Percentiles rank a stretch among this genome's conserved stretches.
These are phyloP conservation scores for Stenotaenia linearis DNA, from an alignment of 2,888 invertebrate species.

Conservation along the genomic window DNA sequence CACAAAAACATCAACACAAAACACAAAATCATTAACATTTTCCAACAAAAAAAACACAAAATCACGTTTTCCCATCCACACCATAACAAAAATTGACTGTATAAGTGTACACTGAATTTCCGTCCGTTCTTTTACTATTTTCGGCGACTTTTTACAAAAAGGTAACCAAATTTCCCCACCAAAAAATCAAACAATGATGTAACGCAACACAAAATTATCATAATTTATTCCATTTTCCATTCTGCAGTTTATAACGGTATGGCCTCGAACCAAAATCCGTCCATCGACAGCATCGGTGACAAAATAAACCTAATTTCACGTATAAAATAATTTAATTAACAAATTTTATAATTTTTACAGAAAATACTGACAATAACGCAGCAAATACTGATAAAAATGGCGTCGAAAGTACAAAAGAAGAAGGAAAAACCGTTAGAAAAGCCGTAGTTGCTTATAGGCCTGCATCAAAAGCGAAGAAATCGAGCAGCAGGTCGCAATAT, in stretches of 20 bases:
- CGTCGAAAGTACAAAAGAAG: no score
- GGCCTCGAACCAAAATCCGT: background rate
- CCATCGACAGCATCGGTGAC: background rate
- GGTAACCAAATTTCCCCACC: background rate
- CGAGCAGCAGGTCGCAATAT: background rate
- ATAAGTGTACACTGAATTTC: background rate
- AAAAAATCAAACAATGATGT: no score
- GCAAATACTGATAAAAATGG: background rate
- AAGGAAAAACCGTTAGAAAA: background rate
- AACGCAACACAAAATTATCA: background rate
- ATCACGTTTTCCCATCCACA: no score
- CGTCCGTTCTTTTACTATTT: background rate
- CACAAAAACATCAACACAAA: no score
- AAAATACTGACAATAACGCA: background rate
- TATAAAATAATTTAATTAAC: no score
- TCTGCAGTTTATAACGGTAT: background rate
- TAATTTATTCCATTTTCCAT: background rate
- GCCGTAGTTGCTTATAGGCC: background rate
- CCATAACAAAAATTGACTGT: background rate
- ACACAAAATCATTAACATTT: no score
- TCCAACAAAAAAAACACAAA: no score
- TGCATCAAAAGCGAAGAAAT: background rate
- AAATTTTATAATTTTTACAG: background rate
- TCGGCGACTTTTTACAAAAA: background rate
- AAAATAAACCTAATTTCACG: no score